Base-by-base conservation (phyloP, 2,797 vertebrate species). In the Eurystomus glaucurus region DNA sequence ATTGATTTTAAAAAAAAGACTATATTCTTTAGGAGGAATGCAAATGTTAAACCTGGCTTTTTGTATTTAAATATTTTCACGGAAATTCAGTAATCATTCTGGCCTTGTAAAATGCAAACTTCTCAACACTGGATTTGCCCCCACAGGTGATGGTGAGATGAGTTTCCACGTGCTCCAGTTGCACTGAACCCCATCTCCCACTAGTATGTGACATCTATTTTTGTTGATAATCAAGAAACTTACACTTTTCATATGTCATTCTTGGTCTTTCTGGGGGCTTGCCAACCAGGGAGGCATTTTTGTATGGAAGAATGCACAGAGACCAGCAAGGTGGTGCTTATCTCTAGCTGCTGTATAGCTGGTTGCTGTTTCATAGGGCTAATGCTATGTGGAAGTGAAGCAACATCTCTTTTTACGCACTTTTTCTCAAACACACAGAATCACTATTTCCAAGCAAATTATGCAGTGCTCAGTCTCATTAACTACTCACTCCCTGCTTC, bases 381-480 rank as follows among this genome's bases (percentile, higher is more conserved):
- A 58, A 5, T 41, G 37, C 25, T 51, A 2, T 6, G 28, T 13
- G 37, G 51, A 75, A 71, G 31, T 3, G 26, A 69, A 72, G 11
- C 23, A 71, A 17, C 0, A 0, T 33, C 9, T 64, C 37, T 62
- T 76, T 93, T 95, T 74, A 84, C 1, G 18, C 5, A 15, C 31
- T 79, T 93, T 45, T 35, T 33, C 79, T 35, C n/a, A 82, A 80
- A 79, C 14, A 39, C 35, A 62, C 16, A 70, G 29, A 87, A 87
- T 68, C 21, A 25, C 57, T 81, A 6, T 88, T 92, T 89, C 50
- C 29, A 60, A 77, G 39, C 75, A 93, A 88, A 91, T 90, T 79
- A 75, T 68, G 61, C 71, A 77, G 33, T 52, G 35, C 72, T 94
- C n/a, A 46, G 33, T 87, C 82, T 93, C 69, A 52, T 84, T 94